A percentile compares a stretch with the other conserved stretches of the same genome.
phyloP scores from a whole-genome alignment of 2,888 invertebrate species.

The Drosophila mulleri region DNA sequence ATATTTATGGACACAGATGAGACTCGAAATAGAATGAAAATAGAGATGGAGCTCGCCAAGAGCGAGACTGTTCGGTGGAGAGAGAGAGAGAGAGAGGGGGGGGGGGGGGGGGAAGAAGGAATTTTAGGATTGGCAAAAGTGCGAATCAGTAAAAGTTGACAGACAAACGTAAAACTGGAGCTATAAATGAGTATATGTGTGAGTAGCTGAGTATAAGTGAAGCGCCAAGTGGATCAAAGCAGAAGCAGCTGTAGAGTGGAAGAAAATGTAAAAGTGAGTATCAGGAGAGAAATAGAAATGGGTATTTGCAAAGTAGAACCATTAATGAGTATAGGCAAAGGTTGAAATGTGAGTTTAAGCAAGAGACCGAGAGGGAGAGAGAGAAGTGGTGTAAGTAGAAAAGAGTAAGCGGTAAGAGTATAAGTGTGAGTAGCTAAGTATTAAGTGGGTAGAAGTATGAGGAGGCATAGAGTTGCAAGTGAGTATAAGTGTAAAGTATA shows the following conservation, averaged over 20 bases:
- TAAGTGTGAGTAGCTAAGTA: background rate
- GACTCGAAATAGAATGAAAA: background rate
- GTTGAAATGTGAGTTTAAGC: background rate
- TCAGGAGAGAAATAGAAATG: background rate
- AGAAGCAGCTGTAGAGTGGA: too few relatives aligned
- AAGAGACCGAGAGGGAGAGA: background rate
- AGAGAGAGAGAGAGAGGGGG: background rate
- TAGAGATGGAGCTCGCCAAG: background rate
- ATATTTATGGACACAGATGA: constrained; percentile 32
- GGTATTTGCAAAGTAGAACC: background rate
- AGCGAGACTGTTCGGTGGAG: too few relatives aligned
- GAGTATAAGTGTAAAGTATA: background rate
- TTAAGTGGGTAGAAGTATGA: background rate
- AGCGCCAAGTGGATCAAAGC: too few relatives aligned
- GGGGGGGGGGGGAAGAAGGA: background rate
- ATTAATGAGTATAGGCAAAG: background rate
- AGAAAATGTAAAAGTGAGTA: background rate
- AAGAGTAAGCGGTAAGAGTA: background rate
- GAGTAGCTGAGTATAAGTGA: background rate
- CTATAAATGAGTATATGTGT: background rate
- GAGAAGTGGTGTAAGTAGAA: too few relatives aligned
- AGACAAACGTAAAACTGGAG: background rate
- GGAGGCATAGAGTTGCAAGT: background rate
- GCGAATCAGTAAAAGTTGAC: background rate
- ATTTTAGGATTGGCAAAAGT: background rate